Base-by-base conservation (phyloP, 2,797 vertebrate genomes). In the Thaleichthys pacificus region DNA sequence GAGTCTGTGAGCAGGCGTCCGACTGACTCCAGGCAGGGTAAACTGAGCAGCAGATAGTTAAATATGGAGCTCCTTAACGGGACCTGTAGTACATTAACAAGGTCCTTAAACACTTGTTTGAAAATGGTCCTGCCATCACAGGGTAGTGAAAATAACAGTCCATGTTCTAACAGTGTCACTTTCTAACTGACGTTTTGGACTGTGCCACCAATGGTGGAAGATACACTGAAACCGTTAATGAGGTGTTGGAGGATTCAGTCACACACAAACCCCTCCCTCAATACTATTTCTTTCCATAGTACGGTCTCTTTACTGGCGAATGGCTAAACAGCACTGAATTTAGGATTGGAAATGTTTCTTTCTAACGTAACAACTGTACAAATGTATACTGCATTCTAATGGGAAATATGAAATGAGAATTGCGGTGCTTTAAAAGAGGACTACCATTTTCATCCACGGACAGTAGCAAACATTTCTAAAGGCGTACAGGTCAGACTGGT, bases 11-110 rank as follows among this genome's bases (percentile, higher is more conserved):
- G 14, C 80, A 80, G 87, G 88, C 85, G 91, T 87, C 90, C 89
- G 80, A 70, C 42, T 24, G 90, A 87, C 89, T 90, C 74, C 83
- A 69, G 78, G 47, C 8, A 0, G 61, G 60, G 82, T 90, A 90
- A 91, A 87, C 80, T 76, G 86, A 89, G 87, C 68, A 87, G 78
- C 75, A 73, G 22, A 61, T 21, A 32, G 84, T 87, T 90, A 91
- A 89, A 91, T 85, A 77, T 86, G 88, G 89, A 84, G 71, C 76
- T 82, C 58, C 68, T 72, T 71, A 87, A 84, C 61, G 75, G 75
- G 70, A 72, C 63, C 35, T 67, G 61, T 70, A 78, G 70, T 73
- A 74, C 81, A 80, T 68, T 5, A 68, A 77, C 19, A 69, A 51
- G 26, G 21, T 5, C 1, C 35, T 11, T 19, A 47, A 61, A 38